Conservation (phyloP, 2,797 vertebrate species). For the Rhinella marina region DNA sequence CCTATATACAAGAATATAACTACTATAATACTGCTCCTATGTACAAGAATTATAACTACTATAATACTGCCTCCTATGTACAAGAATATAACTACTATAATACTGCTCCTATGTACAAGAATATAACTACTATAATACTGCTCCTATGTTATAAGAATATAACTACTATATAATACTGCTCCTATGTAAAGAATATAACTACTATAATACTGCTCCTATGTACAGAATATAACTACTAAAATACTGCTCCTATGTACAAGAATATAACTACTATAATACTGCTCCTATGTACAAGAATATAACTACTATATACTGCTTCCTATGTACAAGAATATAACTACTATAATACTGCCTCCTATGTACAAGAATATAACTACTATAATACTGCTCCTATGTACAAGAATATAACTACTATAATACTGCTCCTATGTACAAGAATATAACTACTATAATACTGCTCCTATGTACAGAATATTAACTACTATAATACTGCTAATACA, state of each 20-base stretch:
- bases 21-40: slow-evolving; percentile 7
- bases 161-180: too few species aligned
- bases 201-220: too few species aligned
- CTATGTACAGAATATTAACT: slow-evolving; percentile 19
- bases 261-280: too few species aligned
- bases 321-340: neutral
- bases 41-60: neutral
- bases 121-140: slow-evolving; percentile 23
- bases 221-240: too few species aligned
- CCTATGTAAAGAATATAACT: too few species aligned
- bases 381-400: neutral
- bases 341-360: neutral
- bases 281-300: too few species aligned
- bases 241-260: too few species aligned
- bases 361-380: slow-evolving; percentile 17
- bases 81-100: slow-evolving; percentile 6
- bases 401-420: slow-evolving; percentile 22
- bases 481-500: slow-evolving; percentile 6
- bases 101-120: slow-evolving; percentile 4
- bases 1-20: slow-evolving; percentile 2
- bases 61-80: neutral
- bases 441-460: slow-evolving; percentile 17
- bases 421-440: slow-evolving; percentile 9
- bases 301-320: too few species aligned
- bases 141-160: neutral